A percentile compares a stretch with the other conserved stretches of the same genome.
Conservation (phyloP, 2,797 vertebrate species). For the Pelochelys cantorii region DNA sequence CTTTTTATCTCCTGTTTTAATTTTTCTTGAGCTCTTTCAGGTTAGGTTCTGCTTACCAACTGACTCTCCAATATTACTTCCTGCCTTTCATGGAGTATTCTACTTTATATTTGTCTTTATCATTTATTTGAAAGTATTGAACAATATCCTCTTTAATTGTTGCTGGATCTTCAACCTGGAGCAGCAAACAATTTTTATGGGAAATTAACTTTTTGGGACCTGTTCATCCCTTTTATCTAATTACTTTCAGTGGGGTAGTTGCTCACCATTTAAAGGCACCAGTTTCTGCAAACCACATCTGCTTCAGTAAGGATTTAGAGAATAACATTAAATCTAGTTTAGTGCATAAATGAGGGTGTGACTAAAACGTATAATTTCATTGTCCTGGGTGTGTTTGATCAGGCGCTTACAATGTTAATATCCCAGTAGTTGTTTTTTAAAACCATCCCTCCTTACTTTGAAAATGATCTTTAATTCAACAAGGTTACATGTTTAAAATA, state of each 20-base stretch:
- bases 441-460: not conserved
- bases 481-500: not conserved
- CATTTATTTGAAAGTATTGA: not conserved
- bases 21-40: not conserved
- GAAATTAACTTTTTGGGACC: slow-evolving; percentile 42
- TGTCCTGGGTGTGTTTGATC: not conserved
- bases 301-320: not conserved
- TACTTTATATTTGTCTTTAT: not conserved
- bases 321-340: slow-evolving; percentile 41
- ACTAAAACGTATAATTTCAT: slow-evolving; percentile 23
- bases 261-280: slow-evolving; percentile 18
- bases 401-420: not conserved
- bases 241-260: slow-evolving; percentile 47
- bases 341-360: slow-evolving; percentile 26
- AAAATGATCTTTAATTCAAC: not conserved
- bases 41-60: not conserved
- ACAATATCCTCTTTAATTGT: slow-evolving; percentile 26
- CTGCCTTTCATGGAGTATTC: not conserved
- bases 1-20: not conserved
- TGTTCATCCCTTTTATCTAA: slow-evolving; percentile 56
- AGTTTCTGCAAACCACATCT: slow-evolving; percentile 34
- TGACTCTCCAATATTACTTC: not conserved
- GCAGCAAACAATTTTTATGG: slow-evolving; percentile 63
- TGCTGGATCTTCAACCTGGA: slow-evolving; percentile 59
- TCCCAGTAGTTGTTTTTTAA: not conserved